Base-by-base conservation (phyloP, 2,113 vertebrate species). In the Tympanuchus pallidicinctus region DNA sequence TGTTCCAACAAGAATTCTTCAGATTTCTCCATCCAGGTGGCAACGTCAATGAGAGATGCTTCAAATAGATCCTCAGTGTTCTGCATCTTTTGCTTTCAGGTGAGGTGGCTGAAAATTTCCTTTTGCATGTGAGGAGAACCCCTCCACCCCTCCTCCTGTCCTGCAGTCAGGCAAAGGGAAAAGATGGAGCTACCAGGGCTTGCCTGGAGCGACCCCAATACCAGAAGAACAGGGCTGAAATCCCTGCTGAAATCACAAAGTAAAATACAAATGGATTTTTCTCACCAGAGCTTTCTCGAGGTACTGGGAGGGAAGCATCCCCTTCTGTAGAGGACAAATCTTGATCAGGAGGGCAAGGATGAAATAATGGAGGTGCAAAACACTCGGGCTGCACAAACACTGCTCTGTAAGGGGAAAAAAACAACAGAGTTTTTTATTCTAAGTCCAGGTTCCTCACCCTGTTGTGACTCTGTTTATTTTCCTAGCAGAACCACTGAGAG, bases 41-140 rank as follows among this genome's bases (percentile, higher is more conserved):
- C 20, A 52, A 28, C 0, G 1, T 11, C 65, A 50, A 1, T 5
- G 48, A 30, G 34, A 78, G 60, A 13, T 1, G 3, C 22, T 40
- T 32, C 28, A 10, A 8, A 43, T 14, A 9, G 43, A 13, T 64
- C 21, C 7, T 32, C 0, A 9, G 50, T 21, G 61, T 1, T 74
- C 74, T 60, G 38, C 32, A 50, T 38, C 28, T 47, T 14, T 52
- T 30, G 28, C 4, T 81, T 81, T 72, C 28, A 8, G 50, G 6
- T 4, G 30, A 45, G 40, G 2, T 32, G 48, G 66, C 70, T 61
- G 67, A 71, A 36, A 79, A 24, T 30, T 32, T 78, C 56, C 57
- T 60, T 50, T 34, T 18, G 19, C 1, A 0, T 3, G 14, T 32
- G 11, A 48, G 71, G 50, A 66, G 48, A 60, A 13, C 5, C 27